Base-by-base conservation (phyloP, 2,797 vertebrate species). In the Rhodeus uyekii region DNA sequence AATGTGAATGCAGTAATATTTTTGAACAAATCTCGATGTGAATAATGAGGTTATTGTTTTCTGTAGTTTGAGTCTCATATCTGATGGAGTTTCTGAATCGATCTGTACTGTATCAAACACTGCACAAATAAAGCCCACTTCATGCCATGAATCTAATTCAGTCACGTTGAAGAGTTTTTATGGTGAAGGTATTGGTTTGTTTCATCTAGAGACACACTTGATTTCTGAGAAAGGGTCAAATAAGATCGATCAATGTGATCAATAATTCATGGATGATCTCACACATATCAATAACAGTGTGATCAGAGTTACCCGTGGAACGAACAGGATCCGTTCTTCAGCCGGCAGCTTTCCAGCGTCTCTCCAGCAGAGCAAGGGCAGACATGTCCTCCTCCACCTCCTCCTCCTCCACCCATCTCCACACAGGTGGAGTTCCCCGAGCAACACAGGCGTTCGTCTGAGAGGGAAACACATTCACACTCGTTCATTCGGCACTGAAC, bases 361-460 rank as follows among this genome's bases (percentile, higher is more conserved):
- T 93, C 96, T 34, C 96, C 96, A 0, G 89, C 89, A 44, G 90
- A 88, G 82, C 98, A 99, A 58, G 96, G 85, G 78, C 98, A 99
- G 71, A 95, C 90, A 58, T 96, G 97, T 78, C 92, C 92, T 36
- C 96, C 96, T 10, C 94, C 90, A 2, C 94, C 95, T 78, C 92
- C 92, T 36, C 96, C 96, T 10, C 94, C 90, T 3, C 94, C 95
- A 0, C 10, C 19, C 4, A 95, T 95, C 89, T 96, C 94, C 80
- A 96, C 92, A 85, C 98, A 99, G 0, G 95, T 96, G 68, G 97
- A 95, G 16, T 98, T 97, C 81, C 94, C 95, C 50, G 90, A 92
- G 46, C 98, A 99, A 87, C 98, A 99, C 19, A 92, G 92, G 5
- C 94, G 95, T 72, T 91, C 91, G 67, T 96, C 98, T 99, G 92